Base-by-base conservation (phyloP, 1,140 invertebrate species). In the Glomeris maerens region DNA sequence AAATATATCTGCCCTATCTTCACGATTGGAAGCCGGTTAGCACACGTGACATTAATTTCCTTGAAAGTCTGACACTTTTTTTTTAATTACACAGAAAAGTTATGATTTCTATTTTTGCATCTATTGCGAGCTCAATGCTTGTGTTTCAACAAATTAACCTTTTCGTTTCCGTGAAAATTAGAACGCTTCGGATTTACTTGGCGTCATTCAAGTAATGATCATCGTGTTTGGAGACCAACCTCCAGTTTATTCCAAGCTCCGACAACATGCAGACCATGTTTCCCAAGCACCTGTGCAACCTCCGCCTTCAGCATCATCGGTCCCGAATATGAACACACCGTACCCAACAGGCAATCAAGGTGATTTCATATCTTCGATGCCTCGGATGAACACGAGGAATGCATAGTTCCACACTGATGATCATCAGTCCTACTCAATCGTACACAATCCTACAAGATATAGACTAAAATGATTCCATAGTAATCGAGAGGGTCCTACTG, bases 1-100 rank as follows among this genome's bases (percentile, higher is more conserved):
- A 92, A 71, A 81, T 99, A 50, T 97, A 95, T 69, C 72, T 98
- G 53, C 94, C 94, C 4, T 98, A 95, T 73, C 72, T 99, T 44
- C 86, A 93, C 60, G 86, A 97, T 58, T 99, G 95, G 95, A 77
- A 79, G 59, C 77, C 81, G 55, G 83, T 85, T 67, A 78, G 76
- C 72, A 59, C 54, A 39, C 54, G 62, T 49, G 53, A 60, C 10
- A 40, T 41, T n/a, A n/a, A n/a, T n/a, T n/a, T n/a, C n/a, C n/a
- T n/a, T n/a, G n/a, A n/a, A n/a, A n/a, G n/a, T n/a, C n/a, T n/a
- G n/a, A n/a, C n/a, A n/a, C 27, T 31, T 50, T 40, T 29, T 42
- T 23, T 45, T 46, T 49, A 2, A 52, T 20, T 14, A 25, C n/a
- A 1, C 2, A 50, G 38, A 50, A n/a, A n/a, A 36, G 31, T 36